phyloP scores from a whole-genome alignment of 2,113 vertebrate species.

The Otus sunia region DNA sequence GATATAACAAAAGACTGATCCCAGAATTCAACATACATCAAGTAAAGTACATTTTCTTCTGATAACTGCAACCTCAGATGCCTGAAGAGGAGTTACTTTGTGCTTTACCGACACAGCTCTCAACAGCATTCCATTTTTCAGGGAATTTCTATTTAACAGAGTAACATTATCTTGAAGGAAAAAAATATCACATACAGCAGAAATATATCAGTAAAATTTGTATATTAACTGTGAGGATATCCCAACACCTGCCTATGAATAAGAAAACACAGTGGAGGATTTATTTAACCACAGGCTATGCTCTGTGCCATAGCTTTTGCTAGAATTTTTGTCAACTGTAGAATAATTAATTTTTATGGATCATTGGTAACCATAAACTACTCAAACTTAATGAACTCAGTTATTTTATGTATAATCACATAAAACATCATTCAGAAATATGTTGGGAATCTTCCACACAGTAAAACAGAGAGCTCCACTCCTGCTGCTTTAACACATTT shows the following conservation, averaged over 20 bases:
- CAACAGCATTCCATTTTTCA: slow-evolving; percentile 76
- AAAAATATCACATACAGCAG: not conserved
- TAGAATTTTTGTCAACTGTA: not conserved
- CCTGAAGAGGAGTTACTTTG: slow-evolving; percentile 79
- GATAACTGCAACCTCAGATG: slow-evolving; percentile 74
- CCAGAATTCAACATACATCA: slow-evolving; percentile 62
- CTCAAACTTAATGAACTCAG: not conserved
- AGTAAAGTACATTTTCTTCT: slow-evolving; percentile 76
- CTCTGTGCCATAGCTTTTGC: not conserved
- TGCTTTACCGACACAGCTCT: slow-evolving; percentile 75
- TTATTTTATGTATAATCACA: not conserved
- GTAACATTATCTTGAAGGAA: not conserved
- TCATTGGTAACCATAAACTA: not conserved
- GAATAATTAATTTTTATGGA: not conserved
- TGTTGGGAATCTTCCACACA: not conserved
- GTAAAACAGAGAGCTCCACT: not conserved
- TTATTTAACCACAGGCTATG: not conserved
- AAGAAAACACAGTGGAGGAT: not conserved
- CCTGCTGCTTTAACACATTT: not conserved
- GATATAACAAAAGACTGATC: not conserved
- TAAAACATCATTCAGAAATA: not conserved
- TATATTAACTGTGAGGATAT: not conserved
- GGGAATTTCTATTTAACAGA: slow-evolving; percentile 74
- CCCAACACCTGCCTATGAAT: not conserved
- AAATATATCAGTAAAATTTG: not conserved